These are phyloP conservation scores for Electrophaes corylata DNA, from an alignment of 2,888 invertebrate species.

Conservation along the genomic window DNA sequence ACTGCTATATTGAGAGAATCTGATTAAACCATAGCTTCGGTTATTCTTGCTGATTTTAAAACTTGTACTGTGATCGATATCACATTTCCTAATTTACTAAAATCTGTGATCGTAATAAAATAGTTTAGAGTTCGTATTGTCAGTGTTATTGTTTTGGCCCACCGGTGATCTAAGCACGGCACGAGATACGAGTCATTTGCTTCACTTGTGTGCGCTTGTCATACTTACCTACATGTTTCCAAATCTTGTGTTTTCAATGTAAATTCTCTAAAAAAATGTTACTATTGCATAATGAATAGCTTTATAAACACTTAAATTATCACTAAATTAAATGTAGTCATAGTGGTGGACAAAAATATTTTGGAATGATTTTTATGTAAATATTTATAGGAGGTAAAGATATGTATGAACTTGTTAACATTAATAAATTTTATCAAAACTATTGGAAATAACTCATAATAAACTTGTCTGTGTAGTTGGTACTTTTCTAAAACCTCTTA, in stretches of 20 bases:
- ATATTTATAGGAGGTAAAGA: slow-evolving; percentile 57
- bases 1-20: slow-evolving; percentile 51
- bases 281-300: slow-evolving; percentile 39
- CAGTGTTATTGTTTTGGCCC: slow-evolving; percentile 66
- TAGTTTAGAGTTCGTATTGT: slow-evolving; percentile 62
- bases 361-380: slow-evolving; percentile 75
- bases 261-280: slow-evolving; percentile 19
- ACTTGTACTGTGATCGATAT: slow-evolving; percentile 64
- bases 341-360: slow-evolving; percentile 65
- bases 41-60: slow-evolving; percentile 57
- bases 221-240: slow-evolving; percentile 9
- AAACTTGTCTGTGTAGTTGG: slow-evolving; percentile 34
- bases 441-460: slow-evolving; percentile 47
- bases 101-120: slow-evolving; percentile 78
- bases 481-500: slow-evolving; percentile 27
- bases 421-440: slow-evolving; percentile 64
- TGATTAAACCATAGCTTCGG: slow-evolving; percentile 52
- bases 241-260: slow-evolving; percentile 16
- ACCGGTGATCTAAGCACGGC: slow-evolving; percentile 48
- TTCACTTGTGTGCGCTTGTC: slow-evolving; percentile 30
- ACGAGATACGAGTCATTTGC: slow-evolving; percentile 20
- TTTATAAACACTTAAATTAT: slow-evolving; percentile 34
- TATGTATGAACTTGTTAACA: slow-evolving; percentile 72
- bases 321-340: slow-evolving; percentile 46
- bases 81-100: slow-evolving; percentile 75